Evolutionary conservation across 2,797 vertebrate genomes (phyloP).

Genomic region (Lerista edwardsae): DNA sequence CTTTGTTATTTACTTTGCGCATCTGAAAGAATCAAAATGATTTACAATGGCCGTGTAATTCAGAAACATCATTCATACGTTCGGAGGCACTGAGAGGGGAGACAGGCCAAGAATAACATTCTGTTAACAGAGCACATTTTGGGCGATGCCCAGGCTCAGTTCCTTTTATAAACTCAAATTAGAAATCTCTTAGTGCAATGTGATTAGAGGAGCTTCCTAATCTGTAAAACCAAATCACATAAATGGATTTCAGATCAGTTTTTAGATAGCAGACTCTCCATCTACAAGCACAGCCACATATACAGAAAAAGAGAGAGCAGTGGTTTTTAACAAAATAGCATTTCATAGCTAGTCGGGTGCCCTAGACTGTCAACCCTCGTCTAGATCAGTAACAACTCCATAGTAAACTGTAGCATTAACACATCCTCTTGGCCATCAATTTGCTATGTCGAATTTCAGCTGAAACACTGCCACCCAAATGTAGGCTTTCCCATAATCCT

Average conservation of each 20-base stretch:
- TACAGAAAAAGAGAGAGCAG: background rate
- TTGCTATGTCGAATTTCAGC: background rate
- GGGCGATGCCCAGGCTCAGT: slow-evolving; percentile 23
- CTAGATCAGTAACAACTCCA: accelerated
- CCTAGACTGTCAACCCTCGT: background rate
- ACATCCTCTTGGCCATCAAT: background rate
- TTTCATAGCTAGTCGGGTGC: background rate
- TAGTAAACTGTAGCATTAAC: background rate
- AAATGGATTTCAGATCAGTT: slow-evolving; percentile 58
- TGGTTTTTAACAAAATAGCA: slow-evolving; percentile 5
- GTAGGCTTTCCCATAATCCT: slow-evolving; percentile 2
- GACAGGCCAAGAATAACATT: background rate
- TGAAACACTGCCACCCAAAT: background rate
- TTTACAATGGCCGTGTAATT: slow-evolving; percentile 12
- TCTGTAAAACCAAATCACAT: slow-evolving; percentile 57
- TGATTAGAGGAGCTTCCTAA: slow-evolving; percentile 60
- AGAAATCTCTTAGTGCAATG: slow-evolving; percentile 36
- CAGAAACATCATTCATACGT: slow-evolving; percentile 2
- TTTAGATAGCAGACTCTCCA: slow-evolving; percentile 35
- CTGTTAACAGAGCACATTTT: background rate
- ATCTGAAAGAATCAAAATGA: slow-evolving; percentile 43
- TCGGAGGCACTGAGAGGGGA: background rate
- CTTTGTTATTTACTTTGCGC: slow-evolving; percentile 42
- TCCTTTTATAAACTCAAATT: slow-evolving; percentile 50
- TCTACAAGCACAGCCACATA: background rate